phyloP scores from a whole-genome alignment of 1,140 invertebrate genomes.

The Matsumurasca onukii region DNA sequence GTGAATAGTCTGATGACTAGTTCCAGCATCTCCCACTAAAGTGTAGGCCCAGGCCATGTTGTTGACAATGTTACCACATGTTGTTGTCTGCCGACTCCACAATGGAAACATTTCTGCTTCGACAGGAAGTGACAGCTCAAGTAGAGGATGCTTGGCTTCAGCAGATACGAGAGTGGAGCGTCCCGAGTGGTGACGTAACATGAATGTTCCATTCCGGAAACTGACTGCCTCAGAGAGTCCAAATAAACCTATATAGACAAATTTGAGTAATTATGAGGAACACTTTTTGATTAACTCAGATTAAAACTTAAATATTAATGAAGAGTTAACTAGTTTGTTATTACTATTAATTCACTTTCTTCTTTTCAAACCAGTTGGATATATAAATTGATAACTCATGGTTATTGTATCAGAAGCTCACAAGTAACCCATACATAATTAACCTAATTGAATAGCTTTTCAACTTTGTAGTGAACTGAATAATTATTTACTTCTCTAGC shows the following conservation, averaged over 20 bases:
- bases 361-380: too few species aligned
- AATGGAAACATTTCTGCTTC: slow-evolving; percentile 90
- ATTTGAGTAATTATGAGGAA: too few species aligned
- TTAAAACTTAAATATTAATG: too few species aligned
- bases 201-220: slow-evolving; percentile 76
- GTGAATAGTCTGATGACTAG: slow-evolving; percentile 78
- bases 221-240: slow-evolving; percentile 61
- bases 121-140: slow-evolving; percentile 84
- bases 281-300: too few species aligned
- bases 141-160: slow-evolving; percentile 78
- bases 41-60: slow-evolving; percentile 78
- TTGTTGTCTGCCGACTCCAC: slow-evolving; percentile 78
- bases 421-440: too few species aligned
- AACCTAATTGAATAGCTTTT: too few species aligned
- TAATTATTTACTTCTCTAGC: too few species aligned
- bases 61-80: slow-evolving; percentile 74
- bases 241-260: slow-evolving; percentile 40
- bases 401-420: too few species aligned
- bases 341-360: too few species aligned
- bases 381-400: too few species aligned
- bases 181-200: slow-evolving; percentile 65
- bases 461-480: too few species aligned
- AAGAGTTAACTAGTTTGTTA: too few species aligned
- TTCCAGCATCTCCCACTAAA: slow-evolving; percentile 76
- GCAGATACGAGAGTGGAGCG: slow-evolving; percentile 70